Conservation (phyloP, 1,140 invertebrate genomes). For the Agrypnia vestita region DNA sequence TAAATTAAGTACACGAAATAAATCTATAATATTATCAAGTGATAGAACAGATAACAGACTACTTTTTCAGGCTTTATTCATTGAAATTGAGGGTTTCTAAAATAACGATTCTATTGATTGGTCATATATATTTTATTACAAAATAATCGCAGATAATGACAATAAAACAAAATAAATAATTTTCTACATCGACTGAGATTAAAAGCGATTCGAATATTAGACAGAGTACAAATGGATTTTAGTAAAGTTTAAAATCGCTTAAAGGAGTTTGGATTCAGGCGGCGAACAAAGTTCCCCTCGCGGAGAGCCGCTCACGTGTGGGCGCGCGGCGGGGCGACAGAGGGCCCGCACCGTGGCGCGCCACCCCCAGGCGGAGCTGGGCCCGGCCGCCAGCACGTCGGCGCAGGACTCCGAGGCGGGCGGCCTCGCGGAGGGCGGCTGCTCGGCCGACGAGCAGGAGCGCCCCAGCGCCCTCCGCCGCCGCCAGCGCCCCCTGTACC, state of each 20-base stretch:
- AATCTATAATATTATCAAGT: too few species aligned
- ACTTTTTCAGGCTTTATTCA: too few species aligned
- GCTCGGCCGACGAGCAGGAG: conserved; percentile 71
- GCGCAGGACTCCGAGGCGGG: conserved; percentile 39
- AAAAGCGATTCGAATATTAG: neutral
- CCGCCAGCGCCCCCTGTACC: conserved; percentile 78
- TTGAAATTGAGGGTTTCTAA: too few species aligned
- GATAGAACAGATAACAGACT: too few species aligned
- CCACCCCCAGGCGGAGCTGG: conserved; percentile 34
- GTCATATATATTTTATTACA: too few species aligned
- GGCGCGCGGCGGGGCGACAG: neutral
- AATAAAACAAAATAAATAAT: too few species aligned
- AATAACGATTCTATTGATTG: too few species aligned
- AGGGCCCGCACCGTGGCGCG: conserved; percentile 15
- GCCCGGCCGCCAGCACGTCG: conserved; percentile 49
- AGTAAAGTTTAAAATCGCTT: neutral
- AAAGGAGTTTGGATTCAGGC: neutral
- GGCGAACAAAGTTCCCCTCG: neutral
- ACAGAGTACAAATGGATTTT: neutral
- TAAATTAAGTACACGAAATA: too few species aligned
- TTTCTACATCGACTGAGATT: neutral
- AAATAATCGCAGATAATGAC: too few species aligned
- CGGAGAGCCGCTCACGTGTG: too few species aligned
- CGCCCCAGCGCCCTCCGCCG: conserved; percentile 69
- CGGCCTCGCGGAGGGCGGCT: conserved; percentile 64